phyloP scores from a whole-genome alignment of 2,888 invertebrate species.

The Archips xylosteana region DNA sequence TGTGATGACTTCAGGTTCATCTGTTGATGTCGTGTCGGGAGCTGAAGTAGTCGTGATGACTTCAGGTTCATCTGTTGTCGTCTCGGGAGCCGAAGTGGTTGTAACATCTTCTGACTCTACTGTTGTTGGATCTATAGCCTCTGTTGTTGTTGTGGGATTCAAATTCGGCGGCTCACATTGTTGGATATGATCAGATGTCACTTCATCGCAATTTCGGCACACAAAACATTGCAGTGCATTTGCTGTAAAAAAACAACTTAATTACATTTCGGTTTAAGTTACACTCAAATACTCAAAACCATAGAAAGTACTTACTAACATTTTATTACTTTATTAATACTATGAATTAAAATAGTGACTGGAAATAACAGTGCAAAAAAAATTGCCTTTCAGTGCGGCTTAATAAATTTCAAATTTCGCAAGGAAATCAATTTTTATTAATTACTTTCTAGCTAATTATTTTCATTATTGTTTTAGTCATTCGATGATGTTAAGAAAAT shows the following conservation, averaged over 20 bases:
- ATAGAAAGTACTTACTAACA: too few relatives aligned
- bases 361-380: too few relatives aligned
- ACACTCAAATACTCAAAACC: neutral
- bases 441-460: too few relatives aligned
- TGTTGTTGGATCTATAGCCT: neutral
- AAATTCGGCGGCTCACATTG: conserved; percentile 30
- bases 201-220: conserved; percentile 38
- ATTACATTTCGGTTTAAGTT: neutral
- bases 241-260: conserved; percentile 23
- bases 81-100: neutral
- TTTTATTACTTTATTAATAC: too few relatives aligned
- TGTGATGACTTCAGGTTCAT: neutral
- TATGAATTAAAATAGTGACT: too few relatives aligned
- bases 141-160: neutral
- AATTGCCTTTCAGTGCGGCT: too few relatives aligned
- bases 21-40: conserved; percentile 12
- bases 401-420: too few relatives aligned
- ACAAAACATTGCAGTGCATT: conserved; percentile 39
- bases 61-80: neutral
- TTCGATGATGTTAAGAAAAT: too few relatives aligned
- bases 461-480: too few relatives aligned
- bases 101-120: neutral
- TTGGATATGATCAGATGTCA: conserved; percentile 28
- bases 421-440: too few relatives aligned
- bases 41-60: neutral